A percentile compares a stretch with the other conserved stretches of the same genome.
These are phyloP conservation scores for Drosophila paramelanica DNA, from an alignment of 2,888 invertebrate genomes.

Conservation along the genomic window DNA sequence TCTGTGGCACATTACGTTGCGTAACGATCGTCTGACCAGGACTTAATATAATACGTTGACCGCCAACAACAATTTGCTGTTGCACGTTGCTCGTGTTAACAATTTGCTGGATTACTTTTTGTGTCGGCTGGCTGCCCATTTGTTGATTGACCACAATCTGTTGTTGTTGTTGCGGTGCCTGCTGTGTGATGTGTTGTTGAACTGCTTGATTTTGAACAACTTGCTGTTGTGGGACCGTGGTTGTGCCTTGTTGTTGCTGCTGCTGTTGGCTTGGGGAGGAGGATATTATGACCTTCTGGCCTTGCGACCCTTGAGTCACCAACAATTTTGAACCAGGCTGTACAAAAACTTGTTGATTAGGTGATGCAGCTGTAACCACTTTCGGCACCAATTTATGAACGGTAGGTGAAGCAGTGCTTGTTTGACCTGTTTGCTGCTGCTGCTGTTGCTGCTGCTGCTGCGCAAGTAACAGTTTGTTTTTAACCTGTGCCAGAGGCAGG, in stretches of 20 bases:
- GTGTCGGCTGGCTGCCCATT: slow-evolving; percentile 67
- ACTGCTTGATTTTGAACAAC: slow-evolving; percentile 63
- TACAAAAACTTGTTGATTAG: slow-evolving; percentile 82
- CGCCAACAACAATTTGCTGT: slow-evolving; percentile 85
- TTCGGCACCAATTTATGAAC: slow-evolving; percentile 73
- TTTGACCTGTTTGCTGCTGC: slow-evolving; percentile 26
- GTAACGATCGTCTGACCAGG: slow-evolving; percentile 85
- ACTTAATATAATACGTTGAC: slow-evolving; percentile 84
- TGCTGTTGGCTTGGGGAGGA: slow-evolving; percentile 64
- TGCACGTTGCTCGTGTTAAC: slow-evolving; percentile 84
- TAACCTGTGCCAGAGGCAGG: slow-evolving; percentile 68
- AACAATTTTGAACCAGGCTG: slow-evolving; percentile 83
- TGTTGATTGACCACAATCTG: slow-evolving; percentile 72
- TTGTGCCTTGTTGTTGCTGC: slow-evolving; percentile 51
- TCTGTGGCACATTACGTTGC: slow-evolving; percentile 82
- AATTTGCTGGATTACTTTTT: slow-evolving; percentile 85
- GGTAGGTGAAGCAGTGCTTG: slow-evolving; percentile 45
- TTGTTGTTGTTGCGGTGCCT: slow-evolving; percentile 58
- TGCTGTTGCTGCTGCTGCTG: slow-evolving; percentile 64
- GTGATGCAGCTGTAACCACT: slow-evolving; percentile 51
- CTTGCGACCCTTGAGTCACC: slow-evolving; percentile 83
- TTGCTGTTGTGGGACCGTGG: slow-evolving; percentile 71
- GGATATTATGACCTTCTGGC: slow-evolving; percentile 84
- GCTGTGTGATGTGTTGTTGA: slow-evolving; percentile 54
- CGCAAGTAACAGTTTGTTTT: slow-evolving; percentile 66